These are phyloP conservation scores for Homarus gammarus DNA, from an alignment of 2,888 invertebrate genomes.

Conservation along the genomic window DNA sequence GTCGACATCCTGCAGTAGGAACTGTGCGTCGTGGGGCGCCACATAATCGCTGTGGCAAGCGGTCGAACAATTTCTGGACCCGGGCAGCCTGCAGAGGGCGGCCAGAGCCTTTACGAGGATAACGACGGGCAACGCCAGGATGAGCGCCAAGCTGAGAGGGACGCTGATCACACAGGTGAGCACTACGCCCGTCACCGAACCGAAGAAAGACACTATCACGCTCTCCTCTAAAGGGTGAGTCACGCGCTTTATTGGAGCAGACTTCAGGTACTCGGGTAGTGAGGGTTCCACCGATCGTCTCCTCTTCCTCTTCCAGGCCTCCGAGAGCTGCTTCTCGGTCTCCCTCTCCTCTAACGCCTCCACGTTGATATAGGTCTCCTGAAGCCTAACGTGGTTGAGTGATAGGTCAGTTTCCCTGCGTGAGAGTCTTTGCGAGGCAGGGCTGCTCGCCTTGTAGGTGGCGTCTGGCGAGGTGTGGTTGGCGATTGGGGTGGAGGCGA, in stretches of 20 bases:
- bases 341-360: conserved; percentile 79
- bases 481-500: neutral
- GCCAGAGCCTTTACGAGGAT: conserved; percentile 77
- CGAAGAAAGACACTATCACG: conserved; percentile 78
- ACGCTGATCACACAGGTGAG: conserved; percentile 79
- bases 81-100: conserved; percentile 78
- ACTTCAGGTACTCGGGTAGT: conserved; percentile 77
- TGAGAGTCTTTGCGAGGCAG: neutral
- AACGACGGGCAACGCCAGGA: conserved; percentile 79
- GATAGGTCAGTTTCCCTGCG: conserved; percentile 27
- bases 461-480: conserved; percentile 17
- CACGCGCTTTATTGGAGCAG: conserved; percentile 79
- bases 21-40: conserved; percentile 80
- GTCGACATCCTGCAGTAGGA: conserved; percentile 79
- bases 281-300: conserved; percentile 42
- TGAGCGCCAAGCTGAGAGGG: conserved; percentile 78
- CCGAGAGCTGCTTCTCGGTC: conserved; percentile 77
- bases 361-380: conserved; percentile 67
- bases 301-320: conserved; percentile 74
- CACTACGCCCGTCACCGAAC: conserved; percentile 80
- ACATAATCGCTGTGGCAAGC: conserved; percentile 74
- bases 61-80: conserved; percentile 77
- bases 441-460: neutral
- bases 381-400: conserved; percentile 44
- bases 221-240: conserved; percentile 80